These are phyloP conservation scores for Melopsittacus undulatus DNA, from an alignment of 2,797 vertebrate species.

Conservation along the genomic window DNA sequence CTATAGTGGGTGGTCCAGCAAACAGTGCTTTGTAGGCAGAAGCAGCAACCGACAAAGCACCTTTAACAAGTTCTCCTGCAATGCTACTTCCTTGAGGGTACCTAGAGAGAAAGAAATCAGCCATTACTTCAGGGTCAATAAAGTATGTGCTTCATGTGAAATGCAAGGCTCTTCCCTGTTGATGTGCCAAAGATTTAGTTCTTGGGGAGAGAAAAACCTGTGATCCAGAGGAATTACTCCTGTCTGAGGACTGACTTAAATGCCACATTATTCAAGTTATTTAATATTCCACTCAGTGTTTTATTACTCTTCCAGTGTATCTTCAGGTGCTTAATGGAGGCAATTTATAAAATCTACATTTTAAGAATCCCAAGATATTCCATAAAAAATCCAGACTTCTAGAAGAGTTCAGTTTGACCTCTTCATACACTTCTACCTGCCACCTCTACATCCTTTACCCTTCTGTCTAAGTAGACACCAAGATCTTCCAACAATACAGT, in stretches of 20 bases:
- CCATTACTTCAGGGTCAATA: background rate
- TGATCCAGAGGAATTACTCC: background rate
- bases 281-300: background rate
- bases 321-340: background rate
- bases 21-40: conserved; percentile 97
- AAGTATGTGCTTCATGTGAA: background rate
- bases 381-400: background rate
- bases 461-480: background rate
- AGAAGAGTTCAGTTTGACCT: background rate
- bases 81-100: conserved; percentile 80
- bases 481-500: background rate
- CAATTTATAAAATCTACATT: background rate
- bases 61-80: conserved; percentile 93
- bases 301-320: background rate
- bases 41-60: conserved; percentile 94
- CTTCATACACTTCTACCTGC: background rate
- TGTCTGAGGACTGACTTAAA: background rate
- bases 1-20: conserved; percentile 86
- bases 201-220: background rate
- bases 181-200: background rate
- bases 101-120: conserved; percentile 50
- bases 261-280: background rate
- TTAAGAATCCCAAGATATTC: background rate
- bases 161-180: background rate
- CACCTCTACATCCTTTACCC: background rate